A percentile compares a stretch with the other conserved stretches of the same genome.
Evolutionary conservation across 2,797 vertebrate species (phyloP).

Genomic region (Pteropus rufus): DNA sequence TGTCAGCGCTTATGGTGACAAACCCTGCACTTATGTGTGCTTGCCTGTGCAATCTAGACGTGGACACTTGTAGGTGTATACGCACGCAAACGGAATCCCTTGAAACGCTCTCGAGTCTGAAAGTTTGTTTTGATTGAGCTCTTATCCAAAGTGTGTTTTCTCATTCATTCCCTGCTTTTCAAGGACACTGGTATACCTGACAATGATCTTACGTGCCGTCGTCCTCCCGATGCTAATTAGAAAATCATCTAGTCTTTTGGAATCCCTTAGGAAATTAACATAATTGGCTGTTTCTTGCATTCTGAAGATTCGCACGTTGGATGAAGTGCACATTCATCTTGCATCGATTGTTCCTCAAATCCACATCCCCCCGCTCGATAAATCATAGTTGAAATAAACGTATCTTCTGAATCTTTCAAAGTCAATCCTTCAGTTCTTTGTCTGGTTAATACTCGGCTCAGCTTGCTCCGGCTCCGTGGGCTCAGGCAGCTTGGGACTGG

Average conservation of each 20-base stretch:
- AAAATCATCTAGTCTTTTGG: neutral
- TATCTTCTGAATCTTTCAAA: neutral
- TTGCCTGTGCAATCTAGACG: neutral
- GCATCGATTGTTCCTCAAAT: neutral
- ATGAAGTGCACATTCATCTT: neutral
- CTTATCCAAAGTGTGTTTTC: neutral
- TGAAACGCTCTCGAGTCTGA: neutral
- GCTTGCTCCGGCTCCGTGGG: neutral
- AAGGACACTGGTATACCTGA: neutral
- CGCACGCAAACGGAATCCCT: neutral
- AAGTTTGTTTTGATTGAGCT: neutral
- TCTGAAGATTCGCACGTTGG: neutral
- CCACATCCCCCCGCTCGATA: neutral
- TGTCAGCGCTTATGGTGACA: neutral
- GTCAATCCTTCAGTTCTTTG: neutral
- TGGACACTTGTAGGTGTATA: neutral
- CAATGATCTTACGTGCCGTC: neutral
- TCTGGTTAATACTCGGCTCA: neutral
- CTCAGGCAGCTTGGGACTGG: neutral
- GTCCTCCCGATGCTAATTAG: neutral
- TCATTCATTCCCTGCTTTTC: neutral
- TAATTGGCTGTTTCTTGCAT: neutral
- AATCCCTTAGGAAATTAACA: neutral
- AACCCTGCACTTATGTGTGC: neutral
- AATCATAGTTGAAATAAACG: neutral